Evolutionary conservation across 2,888 invertebrate species (phyloP).

Genomic region (Dryocosmus kuriphilus): DNA sequence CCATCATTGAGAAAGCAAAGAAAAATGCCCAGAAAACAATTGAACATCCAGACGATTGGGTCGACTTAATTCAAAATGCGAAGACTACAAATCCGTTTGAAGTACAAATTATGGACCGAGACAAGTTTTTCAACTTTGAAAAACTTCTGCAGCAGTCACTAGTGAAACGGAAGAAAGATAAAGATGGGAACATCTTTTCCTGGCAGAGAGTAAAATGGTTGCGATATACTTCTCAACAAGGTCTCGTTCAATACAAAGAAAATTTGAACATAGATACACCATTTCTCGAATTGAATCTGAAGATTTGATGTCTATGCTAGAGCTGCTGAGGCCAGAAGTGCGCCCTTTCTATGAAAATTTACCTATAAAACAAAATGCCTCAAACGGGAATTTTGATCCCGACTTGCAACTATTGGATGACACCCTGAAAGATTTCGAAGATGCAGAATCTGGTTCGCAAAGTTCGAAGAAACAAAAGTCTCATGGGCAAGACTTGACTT

Average conservation of each 20-base stretch:
- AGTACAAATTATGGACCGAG: constrained; percentile 31
- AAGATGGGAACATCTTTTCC: constrained; percentile 28
- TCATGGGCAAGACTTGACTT: too few relatives aligned
- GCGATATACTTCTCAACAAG: constrained; percentile 32
- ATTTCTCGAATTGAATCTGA: too few relatives aligned
- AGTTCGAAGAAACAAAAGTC: too few relatives aligned
- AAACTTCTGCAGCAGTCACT: constrained; percentile 1
- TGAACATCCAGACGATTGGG: constrained; percentile 45
- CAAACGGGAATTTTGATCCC: too few relatives aligned
- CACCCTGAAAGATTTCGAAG: too few relatives aligned
- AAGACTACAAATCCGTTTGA: constrained; percentile 41
- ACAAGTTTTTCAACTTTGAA: constrained; percentile 40
- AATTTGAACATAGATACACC: too few relatives aligned
- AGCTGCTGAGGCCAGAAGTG: too few relatives aligned
- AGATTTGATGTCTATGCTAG: too few relatives aligned
- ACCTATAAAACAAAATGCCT: too few relatives aligned
- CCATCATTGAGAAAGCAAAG: constrained; percentile 10
- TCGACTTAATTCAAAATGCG: constrained; percentile 16
- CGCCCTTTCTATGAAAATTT: too few relatives aligned
- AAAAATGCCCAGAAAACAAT: background rate
- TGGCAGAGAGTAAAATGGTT: constrained; percentile 34
- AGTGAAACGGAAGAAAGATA: constrained; percentile 34
- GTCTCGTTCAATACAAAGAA: constrained; percentile 42
- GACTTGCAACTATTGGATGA: too few relatives aligned
- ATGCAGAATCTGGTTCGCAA: too few relatives aligned